Conservation (phyloP, 2,888 invertebrate genomes). For the Polia nebulosa region DNA sequence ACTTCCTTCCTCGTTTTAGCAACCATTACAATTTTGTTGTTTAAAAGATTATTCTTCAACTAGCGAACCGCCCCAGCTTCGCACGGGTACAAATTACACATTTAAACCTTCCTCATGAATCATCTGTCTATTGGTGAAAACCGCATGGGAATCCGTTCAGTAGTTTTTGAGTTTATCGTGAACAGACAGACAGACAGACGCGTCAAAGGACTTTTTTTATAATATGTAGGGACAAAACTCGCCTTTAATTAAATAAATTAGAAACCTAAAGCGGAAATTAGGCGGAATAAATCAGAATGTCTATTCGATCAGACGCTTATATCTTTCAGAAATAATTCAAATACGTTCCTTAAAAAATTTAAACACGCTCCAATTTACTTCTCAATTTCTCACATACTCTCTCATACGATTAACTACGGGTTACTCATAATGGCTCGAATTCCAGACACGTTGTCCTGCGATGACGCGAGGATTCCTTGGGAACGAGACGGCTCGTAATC, state of each 20-base stretch:
- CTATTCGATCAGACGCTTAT: neutral
- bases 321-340: slow-evolving; percentile 17
- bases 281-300: neutral
- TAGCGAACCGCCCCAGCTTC: too few relatives aligned
- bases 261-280: neutral
- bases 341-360: slow-evolving; percentile 12
- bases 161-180: too few relatives aligned
- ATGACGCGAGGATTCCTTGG: slow-evolving; percentile 69
- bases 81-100: too few relatives aligned
- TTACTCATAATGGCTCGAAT: slow-evolving; percentile 74
- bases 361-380: slow-evolving; percentile 44
- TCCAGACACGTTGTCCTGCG: slow-evolving; percentile 78
- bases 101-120: too few relatives aligned
- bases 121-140: too few relatives aligned
- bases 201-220: too few relatives aligned
- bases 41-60: too few relatives aligned
- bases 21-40: too few relatives aligned
- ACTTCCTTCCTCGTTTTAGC: too few relatives aligned
- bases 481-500: slow-evolving; percentile 56
- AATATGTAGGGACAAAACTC: too few relatives aligned
- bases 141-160: too few relatives aligned
- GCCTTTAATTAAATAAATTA: neutral
- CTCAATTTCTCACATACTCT: slow-evolving; percentile 55
- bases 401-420: slow-evolving; percentile 66
- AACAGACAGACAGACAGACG: too few relatives aligned